phyloP scores from a whole-genome alignment of 2,113 vertebrate genomes.

The Paramisgurnus dabryanus region DNA sequence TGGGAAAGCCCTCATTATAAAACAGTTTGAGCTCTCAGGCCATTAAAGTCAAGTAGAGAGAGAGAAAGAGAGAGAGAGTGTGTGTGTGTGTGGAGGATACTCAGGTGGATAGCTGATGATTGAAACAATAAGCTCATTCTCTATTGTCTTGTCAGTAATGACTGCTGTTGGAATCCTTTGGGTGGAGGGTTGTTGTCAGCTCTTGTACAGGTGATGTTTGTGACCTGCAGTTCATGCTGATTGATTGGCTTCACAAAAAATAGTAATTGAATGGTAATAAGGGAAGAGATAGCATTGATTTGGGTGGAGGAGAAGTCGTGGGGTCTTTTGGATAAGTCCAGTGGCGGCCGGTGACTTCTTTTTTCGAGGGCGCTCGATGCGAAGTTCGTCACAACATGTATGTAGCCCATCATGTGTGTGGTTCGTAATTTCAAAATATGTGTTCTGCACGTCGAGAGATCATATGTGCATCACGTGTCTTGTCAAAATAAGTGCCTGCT shows the following conservation, averaged over 20 bases:
- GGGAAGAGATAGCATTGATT: constrained; percentile 42
- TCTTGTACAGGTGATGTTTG: constrained; percentile 32
- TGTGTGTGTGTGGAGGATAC: constrained; percentile 32
- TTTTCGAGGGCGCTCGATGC: no score
- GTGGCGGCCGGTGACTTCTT: no score
- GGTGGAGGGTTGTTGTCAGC: constrained; percentile 18
- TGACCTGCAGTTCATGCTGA: constrained; percentile 22
- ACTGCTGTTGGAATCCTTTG: constrained; percentile 34
- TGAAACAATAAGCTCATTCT: constrained; percentile 51
- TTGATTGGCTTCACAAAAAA: constrained; percentile 42
- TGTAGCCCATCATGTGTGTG: no score
- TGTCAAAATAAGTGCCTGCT: no score
- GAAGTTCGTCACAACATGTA: no score
- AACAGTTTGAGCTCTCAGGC: constrained; percentile 59
- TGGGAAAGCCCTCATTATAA: constrained; percentile 57
- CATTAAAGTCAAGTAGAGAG: constrained; percentile 44
- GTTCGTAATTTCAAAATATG: no score
- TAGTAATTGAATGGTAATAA: constrained; percentile 41
- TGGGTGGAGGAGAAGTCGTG: constrained; percentile 6
- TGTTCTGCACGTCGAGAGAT: no score
- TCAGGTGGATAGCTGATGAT: constrained; percentile 44
- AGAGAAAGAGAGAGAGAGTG: constrained; percentile 25
- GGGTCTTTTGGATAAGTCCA: not conserved
- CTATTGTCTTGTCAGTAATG: constrained; percentile 45
- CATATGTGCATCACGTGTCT: no score